A percentile compares a stretch with the other conserved stretches of the same genome.
These are phyloP conservation scores for Dinomys branickii DNA, from an alignment of 2,113 vertebrate genomes.

Conservation along the genomic window DNA sequence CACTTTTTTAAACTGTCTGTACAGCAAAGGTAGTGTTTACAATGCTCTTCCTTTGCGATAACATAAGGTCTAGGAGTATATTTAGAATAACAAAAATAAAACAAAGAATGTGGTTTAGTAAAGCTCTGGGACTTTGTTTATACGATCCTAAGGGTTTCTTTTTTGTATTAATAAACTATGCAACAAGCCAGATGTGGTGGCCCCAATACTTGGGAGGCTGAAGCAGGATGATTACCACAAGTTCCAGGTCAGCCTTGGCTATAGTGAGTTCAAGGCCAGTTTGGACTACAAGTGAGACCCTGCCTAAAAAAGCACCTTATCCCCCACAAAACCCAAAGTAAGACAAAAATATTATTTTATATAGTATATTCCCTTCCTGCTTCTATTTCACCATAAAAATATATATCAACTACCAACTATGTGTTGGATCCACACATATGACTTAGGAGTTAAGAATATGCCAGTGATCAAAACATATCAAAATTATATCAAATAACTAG, in stretches of 20 bases:
- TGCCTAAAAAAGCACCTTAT: neutral
- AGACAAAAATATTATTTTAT: neutral
- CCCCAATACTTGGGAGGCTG: neutral
- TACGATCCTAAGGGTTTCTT: conserved; percentile 11
- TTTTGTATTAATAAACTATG: neutral
- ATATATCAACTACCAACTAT: neutral
- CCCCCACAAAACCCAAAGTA: neutral
- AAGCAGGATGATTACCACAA: neutral
- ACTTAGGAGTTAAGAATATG: neutral
- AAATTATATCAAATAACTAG: neutral
- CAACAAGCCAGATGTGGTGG: neutral
- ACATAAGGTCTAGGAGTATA: neutral
- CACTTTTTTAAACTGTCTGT: neutral
- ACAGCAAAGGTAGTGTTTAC: neutral
- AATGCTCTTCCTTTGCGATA: neutral
- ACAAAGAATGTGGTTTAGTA: neutral
- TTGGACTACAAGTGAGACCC: neutral
- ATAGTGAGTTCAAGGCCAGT: neutral
- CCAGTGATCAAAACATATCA: neutral
- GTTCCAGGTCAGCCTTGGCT: neutral
- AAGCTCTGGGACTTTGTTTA: neutral
- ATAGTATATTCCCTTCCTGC: neutral
- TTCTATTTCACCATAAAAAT: conserved; percentile 17
- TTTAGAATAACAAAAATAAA: neutral
- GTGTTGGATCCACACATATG: neutral